Evolutionary conservation across 1,140 invertebrate species (phyloP).

Genomic region (Acromyrmex echinatior): DNA sequence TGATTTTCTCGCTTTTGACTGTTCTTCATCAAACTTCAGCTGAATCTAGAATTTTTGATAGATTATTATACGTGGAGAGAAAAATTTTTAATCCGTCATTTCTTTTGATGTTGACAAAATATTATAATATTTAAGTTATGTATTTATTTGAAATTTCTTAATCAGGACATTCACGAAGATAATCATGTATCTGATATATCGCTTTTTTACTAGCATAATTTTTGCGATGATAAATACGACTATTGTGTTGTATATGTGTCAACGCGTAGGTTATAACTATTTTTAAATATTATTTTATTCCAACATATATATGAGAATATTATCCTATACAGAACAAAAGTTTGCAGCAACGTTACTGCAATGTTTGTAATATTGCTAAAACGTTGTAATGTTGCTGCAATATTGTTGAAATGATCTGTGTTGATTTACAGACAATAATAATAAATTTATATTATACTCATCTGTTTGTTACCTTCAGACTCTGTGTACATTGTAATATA

Average conservation of each 20-base stretch:
- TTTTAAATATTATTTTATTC: constrained; percentile 6
- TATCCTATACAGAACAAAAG: no score
- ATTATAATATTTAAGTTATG: constrained; percentile 24
- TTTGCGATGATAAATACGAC: constrained; percentile 73
- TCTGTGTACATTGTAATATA: no score
- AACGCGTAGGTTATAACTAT: constrained; percentile 75
- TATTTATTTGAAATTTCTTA: not conserved
- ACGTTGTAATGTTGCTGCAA: no score
- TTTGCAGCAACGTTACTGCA: no score
- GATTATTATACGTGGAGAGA: not conserved
- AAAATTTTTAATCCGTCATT: constrained; percentile 22
- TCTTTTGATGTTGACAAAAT: constrained; percentile 11
- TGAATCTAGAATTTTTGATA: constrained; percentile 22
- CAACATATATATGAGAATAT: not conserved
- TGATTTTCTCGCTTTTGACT: not conserved
- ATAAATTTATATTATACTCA: not conserved
- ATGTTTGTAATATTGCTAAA: no score
- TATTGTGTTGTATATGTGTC: constrained; percentile 75
- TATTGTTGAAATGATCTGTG: no score
- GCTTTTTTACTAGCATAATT: constrained; percentile 76
- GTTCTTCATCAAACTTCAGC: not conserved
- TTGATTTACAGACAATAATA: no score
- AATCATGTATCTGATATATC: constrained; percentile 74
- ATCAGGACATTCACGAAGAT: not conserved
- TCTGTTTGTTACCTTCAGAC: not conserved